These are phyloP conservation scores for Mus musculus DNA, from an alignment of 2,113 vertebrate species.

Conservation along the genomic window DNA sequence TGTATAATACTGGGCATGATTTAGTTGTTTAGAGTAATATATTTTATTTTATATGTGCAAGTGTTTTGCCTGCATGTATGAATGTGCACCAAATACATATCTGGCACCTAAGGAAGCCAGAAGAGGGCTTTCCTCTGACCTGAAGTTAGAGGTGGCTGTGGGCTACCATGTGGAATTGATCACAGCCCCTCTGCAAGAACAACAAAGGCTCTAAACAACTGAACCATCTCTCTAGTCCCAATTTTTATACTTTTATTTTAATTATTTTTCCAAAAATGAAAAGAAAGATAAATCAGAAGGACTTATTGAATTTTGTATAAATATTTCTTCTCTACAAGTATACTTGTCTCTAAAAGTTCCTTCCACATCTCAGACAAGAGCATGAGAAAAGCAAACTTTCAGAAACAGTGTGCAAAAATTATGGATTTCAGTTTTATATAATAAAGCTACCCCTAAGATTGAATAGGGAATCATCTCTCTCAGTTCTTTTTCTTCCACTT, in stretches of 20 bases:
- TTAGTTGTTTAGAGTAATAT: neutral
- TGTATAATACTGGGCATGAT: neutral
- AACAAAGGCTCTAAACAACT: neutral
- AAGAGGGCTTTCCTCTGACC: neutral
- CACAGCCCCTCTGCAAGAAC: neutral
- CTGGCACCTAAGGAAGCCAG: neutral
- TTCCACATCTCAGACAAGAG: neutral
- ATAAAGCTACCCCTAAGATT: neutral
- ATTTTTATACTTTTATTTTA: neutral
- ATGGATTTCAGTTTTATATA: conserved; percentile 27
- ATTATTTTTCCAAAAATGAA: neutral
- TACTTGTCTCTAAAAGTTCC: neutral
- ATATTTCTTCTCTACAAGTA: neutral
- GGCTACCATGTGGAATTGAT: neutral
- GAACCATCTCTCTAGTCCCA: neutral
- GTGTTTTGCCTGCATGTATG: neutral
- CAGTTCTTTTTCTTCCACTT: neutral
- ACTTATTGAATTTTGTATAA: conserved; percentile 2
- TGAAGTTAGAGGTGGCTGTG: neutral
- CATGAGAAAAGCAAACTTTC: conserved; percentile 4
- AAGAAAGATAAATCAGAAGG: neutral
- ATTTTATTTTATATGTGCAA: neutral
- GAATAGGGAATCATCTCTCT: neutral
- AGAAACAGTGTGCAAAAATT: neutral
- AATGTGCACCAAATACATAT: neutral